Evolutionary conservation across 2,797 vertebrate species (phyloP), one percentile per base, ranked within the genome.

Genomic region (Anomalospiza imberbis): DNA sequence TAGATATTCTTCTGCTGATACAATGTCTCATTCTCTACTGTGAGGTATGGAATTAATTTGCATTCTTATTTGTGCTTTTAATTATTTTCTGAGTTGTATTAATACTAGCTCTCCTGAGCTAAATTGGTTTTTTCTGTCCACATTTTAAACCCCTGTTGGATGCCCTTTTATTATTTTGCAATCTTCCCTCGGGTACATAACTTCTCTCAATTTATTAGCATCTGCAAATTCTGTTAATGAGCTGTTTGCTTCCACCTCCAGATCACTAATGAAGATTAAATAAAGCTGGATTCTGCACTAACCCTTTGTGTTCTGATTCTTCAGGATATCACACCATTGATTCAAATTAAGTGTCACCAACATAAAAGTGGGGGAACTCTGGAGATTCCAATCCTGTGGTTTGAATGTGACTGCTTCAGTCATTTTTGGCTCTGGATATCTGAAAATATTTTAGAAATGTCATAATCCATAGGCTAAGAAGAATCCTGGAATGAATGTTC

Each of bases 261-360:
- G 84, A 95, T 89, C 95, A 65, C 63, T 97, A 95, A 96, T 87
- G 90, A 95, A 96, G 92, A 95, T 94, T 94, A 91, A 96, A 95
- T 93, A 91, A 95, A 92, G 58, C 75, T 89, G 81, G 42, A 74
- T 91, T 85, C 42, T 92, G 47, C 10, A 20, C 50, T 93, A 94
- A 93, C 86, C 86, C 93, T 93, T 93, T 89, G 68, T 66, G 51
- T 82, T 48, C 92, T 91, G n/a, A 85, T 89, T 91, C 72, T 94
- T 51, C 34, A 79, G 45, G 34, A 61, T 73, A 89, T 87, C 19
- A 57, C 55, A 87, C 15, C 22, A 50, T 3, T 61, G 32, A 82
- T 82, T 73, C 65, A 89, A 66, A 63, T 79, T 42, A 86, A 89
- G 34, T 31, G 22, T 50, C 14, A 67, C 3, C 4, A 93, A 19